phyloP scores from a whole-genome alignment of 2,888 invertebrate species.

The Euclidia mi region DNA sequence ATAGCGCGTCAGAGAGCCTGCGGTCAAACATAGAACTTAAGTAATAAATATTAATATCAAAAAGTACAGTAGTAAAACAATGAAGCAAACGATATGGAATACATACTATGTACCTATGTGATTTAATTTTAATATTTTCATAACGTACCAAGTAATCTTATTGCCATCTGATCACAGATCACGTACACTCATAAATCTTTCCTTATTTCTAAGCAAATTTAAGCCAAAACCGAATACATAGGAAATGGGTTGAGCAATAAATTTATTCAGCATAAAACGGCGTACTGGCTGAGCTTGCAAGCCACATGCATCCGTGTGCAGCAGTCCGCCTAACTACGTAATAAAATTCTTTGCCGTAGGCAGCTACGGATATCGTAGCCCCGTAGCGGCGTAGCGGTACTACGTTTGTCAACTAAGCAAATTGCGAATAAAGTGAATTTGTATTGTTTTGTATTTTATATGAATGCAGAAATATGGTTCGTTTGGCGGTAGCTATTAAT shows the following conservation, averaged over 20 bases:
- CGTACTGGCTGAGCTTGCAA: constrained; percentile 55
- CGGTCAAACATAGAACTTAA: too few species aligned
- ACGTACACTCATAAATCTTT: constrained; percentile 1
- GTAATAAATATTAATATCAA: too few species aligned
- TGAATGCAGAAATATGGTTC: constrained; percentile 7
- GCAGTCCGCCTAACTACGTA: constrained; percentile 54
- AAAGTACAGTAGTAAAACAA: too few species aligned
- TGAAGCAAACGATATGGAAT: too few species aligned
- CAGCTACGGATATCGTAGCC: constrained; percentile 13
- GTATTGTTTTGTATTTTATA: constrained; percentile 40
- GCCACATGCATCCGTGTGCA: constrained; percentile 57
- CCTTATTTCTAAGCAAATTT: constrained; percentile 33
- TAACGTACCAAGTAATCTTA: too few species aligned
- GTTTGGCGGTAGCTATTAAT: too few species aligned
- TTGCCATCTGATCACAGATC: too few species aligned
- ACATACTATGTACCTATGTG: too few species aligned
- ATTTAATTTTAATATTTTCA: too few species aligned
- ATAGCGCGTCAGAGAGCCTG: too few species aligned
- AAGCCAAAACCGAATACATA: constrained; percentile 43
- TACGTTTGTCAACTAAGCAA: constrained; percentile 53
- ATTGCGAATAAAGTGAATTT: constrained; percentile 40
- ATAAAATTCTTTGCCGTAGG: constrained; percentile 45
- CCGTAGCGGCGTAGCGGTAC: constrained; percentile 10
- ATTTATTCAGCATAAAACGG: constrained; percentile 51
- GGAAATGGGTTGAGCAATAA: constrained; percentile 43